Base-by-base conservation (phyloP, 2,797 vertebrate species). In the Nyctalus aviator region DNA sequence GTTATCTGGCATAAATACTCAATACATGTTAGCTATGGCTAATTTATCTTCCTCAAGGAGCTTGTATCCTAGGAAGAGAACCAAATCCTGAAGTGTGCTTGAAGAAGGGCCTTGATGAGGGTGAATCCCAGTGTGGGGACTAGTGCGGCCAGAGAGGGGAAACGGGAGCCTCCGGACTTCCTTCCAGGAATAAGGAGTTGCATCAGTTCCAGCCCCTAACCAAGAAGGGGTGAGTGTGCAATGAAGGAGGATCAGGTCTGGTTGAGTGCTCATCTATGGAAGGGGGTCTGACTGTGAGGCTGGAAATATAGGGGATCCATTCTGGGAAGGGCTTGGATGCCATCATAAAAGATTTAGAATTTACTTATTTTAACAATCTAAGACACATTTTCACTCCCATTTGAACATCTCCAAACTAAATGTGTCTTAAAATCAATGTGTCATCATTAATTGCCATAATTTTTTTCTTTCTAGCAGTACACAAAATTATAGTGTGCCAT, bases 401-500 rank as follows among this genome's bases (percentile, higher is more conserved):
- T 84, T 89, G 85, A 79, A 64, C 27, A 46, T 95, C 82, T 92
- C 82, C 27, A 25, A 93, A 78, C 17, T n/a, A 75, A 95, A 90
- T 76, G 75, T 50, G 78, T 94, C 69, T 91, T 84, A 68, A 53
- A 76, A 88, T 91, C 94, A 84, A 32, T 91, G 86, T 32, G 95
- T 95, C 88, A 55, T 77, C 71, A 73, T 94, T 96, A 93, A 95
- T 96, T 87, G 82, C 71, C 35, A 62, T 83, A 4, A 44, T 66
- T 76, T 87, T 73, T 87, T 90, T 83, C 77, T 95, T 84, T 59
- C 82, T 95, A 48, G 77, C 59, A 59, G 89, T 89, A 95, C 82
- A 64, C 85, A 79, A 79, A 95, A 93, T 95, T 86, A 92, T 32
- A 96, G 77, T 76, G 64, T 76, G 15, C 57, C 1, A 0, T 68